Base-by-base conservation (phyloP, 2,888 invertebrate species). In the Callosobruchus maculatus region DNA sequence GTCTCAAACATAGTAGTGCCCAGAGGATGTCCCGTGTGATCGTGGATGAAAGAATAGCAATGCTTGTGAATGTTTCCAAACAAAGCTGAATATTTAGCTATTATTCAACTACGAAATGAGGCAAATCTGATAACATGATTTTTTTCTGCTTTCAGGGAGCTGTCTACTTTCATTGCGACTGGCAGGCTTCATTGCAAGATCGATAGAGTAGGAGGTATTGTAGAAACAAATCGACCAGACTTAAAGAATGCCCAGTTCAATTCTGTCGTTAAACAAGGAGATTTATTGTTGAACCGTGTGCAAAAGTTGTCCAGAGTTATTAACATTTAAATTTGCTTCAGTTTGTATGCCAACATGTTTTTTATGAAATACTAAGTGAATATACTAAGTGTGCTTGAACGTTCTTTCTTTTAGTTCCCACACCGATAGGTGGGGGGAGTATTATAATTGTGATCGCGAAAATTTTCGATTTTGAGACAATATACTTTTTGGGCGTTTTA, bases 251-350 rank as follows among this genome's bases (percentile, higher is more conserved):
- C 91, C 74, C 90, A 93, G 78, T 99, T 99, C 89, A 99, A 99
- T 89, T 95, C 97, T 0, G 97, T 97, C 82, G 97, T 99, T 78
- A 98, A 99, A 85, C 98, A 99, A 87, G 99, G 99, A 7, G 99
- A 99, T 88, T 90, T 99, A 76, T 90, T 99, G 13, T 92, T 99
- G 77, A 99, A 99, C 88, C 92, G 99, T 84, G 97, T 99, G 82
- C 99, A 99, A 89, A 99, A 99, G 88, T 91, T 99, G 75, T 98
- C 98, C 81, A 93, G 99, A 86, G 99, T 99, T 81, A 99, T 99
- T 87, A 99, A 99, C 89, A 99, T 99, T 90, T 96, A 93, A 90
- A 71, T 68, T 71, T 49, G 49, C 49, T 49, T 49, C 13, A 49
- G 49, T 18, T 49, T 7, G 4, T 49, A 49, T 49, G 49, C 49